phyloP scores from a whole-genome alignment of 1,140 invertebrate genomes.

The Trissolcus basalis region DNA sequence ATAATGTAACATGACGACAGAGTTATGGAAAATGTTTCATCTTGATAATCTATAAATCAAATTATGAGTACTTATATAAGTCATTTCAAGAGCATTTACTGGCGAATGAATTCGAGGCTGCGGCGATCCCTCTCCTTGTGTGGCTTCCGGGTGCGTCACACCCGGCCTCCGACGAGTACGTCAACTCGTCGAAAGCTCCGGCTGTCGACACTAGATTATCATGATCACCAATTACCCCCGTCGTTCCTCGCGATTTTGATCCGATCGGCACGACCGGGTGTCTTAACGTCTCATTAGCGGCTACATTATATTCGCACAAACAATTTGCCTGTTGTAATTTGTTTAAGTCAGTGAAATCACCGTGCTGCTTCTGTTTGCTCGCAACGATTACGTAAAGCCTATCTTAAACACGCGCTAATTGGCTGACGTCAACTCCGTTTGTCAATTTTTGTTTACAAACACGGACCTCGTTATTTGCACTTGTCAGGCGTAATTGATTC shows the following conservation, averaged over 20 bases:
- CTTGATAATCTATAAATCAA: slow-evolving; percentile 18
- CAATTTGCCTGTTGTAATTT: slow-evolving; percentile 6
- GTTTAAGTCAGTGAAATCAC: slow-evolving; percentile 13
- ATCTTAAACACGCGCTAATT: slow-evolving; percentile 27
- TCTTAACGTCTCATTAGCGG: slow-evolving; percentile 24
- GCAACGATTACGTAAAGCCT: slow-evolving; percentile 18
- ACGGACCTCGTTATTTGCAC: slow-evolving; percentile 3
- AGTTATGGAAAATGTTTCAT: neutral
- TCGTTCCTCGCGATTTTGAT: neutral
- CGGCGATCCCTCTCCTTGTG: slow-evolving; percentile 11
- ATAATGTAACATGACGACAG: too few relatives aligned
- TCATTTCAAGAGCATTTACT: slow-evolving; percentile 22
- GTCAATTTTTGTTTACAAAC: slow-evolving; percentile 24
- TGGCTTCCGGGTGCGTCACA: slow-evolving; percentile 25
- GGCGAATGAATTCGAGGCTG: slow-evolving; percentile 5
- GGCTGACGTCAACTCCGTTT: slow-evolving; percentile 23
- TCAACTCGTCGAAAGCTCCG: slow-evolving; percentile 1
- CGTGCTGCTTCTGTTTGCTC: neutral
- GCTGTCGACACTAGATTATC: slow-evolving; percentile 1
- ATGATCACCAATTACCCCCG: slow-evolving; percentile 2
- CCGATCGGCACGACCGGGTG: neutral
- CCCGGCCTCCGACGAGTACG: neutral
- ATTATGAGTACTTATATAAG: slow-evolving; percentile 34
- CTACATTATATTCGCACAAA: slow-evolving; percentile 9
- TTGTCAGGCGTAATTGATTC: slow-evolving; percentile 4